These are phyloP conservation scores for Panurus biarmicus DNA, from an alignment of 2,113 vertebrate genomes.

Conservation along the genomic window DNA sequence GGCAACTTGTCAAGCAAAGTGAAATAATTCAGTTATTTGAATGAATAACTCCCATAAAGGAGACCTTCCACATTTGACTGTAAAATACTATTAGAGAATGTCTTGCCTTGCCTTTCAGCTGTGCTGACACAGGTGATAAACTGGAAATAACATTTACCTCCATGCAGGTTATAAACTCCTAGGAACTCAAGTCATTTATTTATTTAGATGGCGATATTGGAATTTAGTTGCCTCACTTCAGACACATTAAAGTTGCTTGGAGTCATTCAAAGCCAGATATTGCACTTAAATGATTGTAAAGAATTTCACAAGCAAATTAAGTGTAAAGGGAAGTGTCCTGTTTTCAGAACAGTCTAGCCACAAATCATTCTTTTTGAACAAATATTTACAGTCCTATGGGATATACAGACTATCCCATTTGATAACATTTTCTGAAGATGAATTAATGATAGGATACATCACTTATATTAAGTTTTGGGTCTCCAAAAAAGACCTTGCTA, in stretches of 20 bases:
- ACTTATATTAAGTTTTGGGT: not conserved
- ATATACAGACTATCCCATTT: not conserved
- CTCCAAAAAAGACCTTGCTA: not conserved
- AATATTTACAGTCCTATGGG: not conserved
- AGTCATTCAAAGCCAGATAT: not conserved
- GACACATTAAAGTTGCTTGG: not conserved
- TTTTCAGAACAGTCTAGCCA: not conserved
- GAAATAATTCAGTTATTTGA: conserved; percentile 8
- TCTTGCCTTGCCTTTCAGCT: not conserved
- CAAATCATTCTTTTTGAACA: not conserved
- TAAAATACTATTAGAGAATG: not conserved
- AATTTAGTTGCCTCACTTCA: not conserved
- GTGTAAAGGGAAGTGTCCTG: not conserved
- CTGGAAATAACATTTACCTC: not conserved
- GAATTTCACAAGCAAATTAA: not conserved
- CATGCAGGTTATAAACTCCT: not conserved
- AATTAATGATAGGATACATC: not conserved
- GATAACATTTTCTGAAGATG: not conserved
- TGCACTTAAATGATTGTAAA: not conserved
- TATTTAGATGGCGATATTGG: not conserved
- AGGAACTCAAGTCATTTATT: not conserved
- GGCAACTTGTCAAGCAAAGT: not conserved
- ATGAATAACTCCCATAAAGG: not conserved
- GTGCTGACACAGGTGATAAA: not conserved
- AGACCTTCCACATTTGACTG: not conserved